Evolutionary conservation across 2,113 vertebrate genomes (phyloP), one percentile per base, ranked within the genome.

Genomic region (Xiphophorus maculatus): DNA sequence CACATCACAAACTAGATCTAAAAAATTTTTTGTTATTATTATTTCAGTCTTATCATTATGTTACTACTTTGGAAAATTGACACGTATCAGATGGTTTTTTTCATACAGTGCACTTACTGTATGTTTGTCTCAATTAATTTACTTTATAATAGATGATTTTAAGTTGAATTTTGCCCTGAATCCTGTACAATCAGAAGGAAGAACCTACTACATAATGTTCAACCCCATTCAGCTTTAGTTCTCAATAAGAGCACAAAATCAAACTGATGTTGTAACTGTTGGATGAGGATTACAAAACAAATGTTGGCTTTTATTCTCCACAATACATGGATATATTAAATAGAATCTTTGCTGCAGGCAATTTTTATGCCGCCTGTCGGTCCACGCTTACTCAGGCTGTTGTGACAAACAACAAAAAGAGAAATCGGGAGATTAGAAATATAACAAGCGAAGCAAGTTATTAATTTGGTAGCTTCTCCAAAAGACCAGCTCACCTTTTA

Each of bases 401-500:
- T 68, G 76, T 68, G 66, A 63, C 0, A 77, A 79, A 14, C 0
- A 77, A 37, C 35, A 54, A 33, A 40, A 61, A 30, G 60, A 15
- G 12, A 42, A 37, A 60, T 35, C 11, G 28, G 32, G 51, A 29
- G 66, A 25, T 48, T 0, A n/a, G 25, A 7, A 76, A 51, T 63
- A 73, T 1, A 15, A 17, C 48, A 61, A 64, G 2, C 71, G 22
- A 67, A 22, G 69, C 11, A 29, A 5, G 65, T 35, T 3, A 66
- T 17, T 27, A 13, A 19, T 63, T 60, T 35, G 12, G 17, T 1
- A 44, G 25, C 2, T 25, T 1, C 19, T 37, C n/a, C 27, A 42
- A 66, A 37, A 35, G 1, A 13, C 13, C 12, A 35, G 66, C 95
- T 95, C 88, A 98, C 98, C 95, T 42, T 89, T 95, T 27, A 99